phyloP scores from a whole-genome alignment of 2,113 vertebrate species.

The Gallinago undulata region DNA sequence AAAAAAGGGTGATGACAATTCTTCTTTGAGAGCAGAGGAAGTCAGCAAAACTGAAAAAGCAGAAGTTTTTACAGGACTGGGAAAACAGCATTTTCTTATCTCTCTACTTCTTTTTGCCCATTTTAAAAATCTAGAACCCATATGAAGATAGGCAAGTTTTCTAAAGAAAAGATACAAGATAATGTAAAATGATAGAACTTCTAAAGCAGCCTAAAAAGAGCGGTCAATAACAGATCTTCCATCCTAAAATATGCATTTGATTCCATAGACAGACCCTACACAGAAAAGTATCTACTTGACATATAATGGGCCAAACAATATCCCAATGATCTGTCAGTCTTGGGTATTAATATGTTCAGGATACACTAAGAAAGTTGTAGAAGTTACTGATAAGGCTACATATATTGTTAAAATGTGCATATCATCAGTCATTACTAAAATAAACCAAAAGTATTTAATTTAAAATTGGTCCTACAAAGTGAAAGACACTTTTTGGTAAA shows the following conservation, averaged over 20 bases:
- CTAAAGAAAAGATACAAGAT: not conserved
- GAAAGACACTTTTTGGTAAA: not conserved
- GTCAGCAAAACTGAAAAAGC: not conserved
- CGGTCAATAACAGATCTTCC: not conserved
- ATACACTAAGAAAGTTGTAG: not conserved
- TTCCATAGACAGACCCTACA: not conserved
- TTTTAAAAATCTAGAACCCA: not conserved
- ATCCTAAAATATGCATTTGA: not conserved
- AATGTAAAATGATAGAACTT: not conserved
- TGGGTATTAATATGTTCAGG: not conserved
- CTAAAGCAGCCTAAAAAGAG: not conserved
- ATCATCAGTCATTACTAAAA: not conserved
- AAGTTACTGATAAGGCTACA: not conserved
- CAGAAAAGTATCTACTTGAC: not conserved
- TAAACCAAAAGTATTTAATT: not conserved
- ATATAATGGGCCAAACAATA: not conserved
- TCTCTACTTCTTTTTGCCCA: accelerated
- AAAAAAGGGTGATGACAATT: not conserved
- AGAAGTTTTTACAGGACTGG: not conserved
- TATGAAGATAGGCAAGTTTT: not conserved
- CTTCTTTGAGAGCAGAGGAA: not conserved
- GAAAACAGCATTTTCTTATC: not conserved
- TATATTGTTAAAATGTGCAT: not conserved
- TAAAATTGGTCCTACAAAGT: not conserved
- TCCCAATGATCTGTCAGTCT: not conserved